Evolutionary conservation across 2,113 vertebrate species (phyloP).

Genomic region (Oreochromis niloticus): DNA sequence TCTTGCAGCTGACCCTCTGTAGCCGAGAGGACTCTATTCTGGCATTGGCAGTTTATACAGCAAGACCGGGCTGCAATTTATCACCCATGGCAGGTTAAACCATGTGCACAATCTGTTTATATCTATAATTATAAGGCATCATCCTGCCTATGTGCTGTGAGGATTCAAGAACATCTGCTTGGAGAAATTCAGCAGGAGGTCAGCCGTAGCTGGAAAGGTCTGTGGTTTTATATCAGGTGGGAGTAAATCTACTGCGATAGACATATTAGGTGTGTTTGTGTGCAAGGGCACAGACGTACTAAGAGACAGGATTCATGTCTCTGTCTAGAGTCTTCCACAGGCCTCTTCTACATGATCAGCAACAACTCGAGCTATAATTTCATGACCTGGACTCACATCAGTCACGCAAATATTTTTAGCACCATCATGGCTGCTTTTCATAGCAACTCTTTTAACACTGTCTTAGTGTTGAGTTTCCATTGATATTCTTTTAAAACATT

Average conservation of each 20-base stretch:
- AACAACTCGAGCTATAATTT: background rate
- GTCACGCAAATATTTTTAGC: background rate
- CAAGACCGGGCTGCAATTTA: constrained; percentile 46
- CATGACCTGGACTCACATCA: background rate
- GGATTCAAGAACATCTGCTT: constrained; percentile 56
- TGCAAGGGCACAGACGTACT: background rate
- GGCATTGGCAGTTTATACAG: constrained; percentile 37
- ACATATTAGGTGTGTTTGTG: constrained; percentile 21
- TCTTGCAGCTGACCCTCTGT: constrained; percentile 44
- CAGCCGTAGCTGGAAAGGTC: background rate
- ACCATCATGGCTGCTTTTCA: background rate
- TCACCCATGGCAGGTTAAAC: constrained; percentile 65
- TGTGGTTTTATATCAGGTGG: background rate
- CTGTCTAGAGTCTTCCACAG: background rate
- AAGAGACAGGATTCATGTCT: background rate
- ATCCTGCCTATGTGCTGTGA: constrained; percentile 1
- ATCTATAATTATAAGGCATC: constrained; percentile 64
- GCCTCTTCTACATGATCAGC: background rate
- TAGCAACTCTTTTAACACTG: background rate
- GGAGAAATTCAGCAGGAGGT: background rate
- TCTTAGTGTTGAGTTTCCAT: background rate
- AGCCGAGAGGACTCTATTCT: constrained; percentile 39
- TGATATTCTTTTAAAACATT: background rate
- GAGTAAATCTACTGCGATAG: constrained; percentile 17
- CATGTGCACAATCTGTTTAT: constrained; percentile 66